phyloP scores from a whole-genome alignment of 1,140 invertebrate genomes.

The Zelostemma sp. region DNA sequence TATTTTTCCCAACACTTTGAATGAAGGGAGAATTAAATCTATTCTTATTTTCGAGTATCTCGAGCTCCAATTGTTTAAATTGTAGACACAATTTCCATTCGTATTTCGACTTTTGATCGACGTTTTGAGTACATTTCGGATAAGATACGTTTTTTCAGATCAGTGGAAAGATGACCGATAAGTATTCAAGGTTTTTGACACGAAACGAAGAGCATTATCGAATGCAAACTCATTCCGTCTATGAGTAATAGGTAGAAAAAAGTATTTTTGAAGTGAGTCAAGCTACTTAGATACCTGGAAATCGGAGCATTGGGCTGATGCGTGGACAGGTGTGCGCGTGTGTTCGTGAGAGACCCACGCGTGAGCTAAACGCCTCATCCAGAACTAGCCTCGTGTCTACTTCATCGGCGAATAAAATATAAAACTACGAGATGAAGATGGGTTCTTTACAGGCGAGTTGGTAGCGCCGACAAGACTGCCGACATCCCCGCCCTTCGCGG shows the following conservation, averaged over 20 bases:
- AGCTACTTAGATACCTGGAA: slow-evolving; percentile 62
- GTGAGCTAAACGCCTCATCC: slow-evolving; percentile 34
- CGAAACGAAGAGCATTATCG: not conserved
- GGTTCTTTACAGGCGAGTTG: slow-evolving; percentile 60
- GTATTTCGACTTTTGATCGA: not conserved
- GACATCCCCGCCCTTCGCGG: slow-evolving; percentile 56
- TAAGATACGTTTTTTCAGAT: not conserved
- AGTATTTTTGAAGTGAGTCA: slow-evolving; percentile 37
- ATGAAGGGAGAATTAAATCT: not conserved
- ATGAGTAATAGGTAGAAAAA: not conserved
- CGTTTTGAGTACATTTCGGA: not conserved
- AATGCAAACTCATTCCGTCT: not conserved
- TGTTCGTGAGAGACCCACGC: slow-evolving; percentile 27
- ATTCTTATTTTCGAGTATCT: not conserved
- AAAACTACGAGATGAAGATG: slow-evolving; percentile 52
- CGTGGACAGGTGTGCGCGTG: slow-evolving; percentile 17
- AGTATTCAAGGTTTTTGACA: too few relatives aligned
- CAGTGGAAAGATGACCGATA: not conserved
- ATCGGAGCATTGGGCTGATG: slow-evolving; percentile 35
- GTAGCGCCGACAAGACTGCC: slow-evolving; percentile 62
- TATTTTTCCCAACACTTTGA: slow-evolving; percentile 1
- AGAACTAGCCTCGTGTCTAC: slow-evolving; percentile 33
- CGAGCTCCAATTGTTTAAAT: not conserved
- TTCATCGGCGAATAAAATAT: slow-evolving; percentile 57
- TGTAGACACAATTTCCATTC: not conserved